Evolutionary conservation across 92 coral and sea anemone species (phyloP).

Genomic region (Metridium senile): DNA sequence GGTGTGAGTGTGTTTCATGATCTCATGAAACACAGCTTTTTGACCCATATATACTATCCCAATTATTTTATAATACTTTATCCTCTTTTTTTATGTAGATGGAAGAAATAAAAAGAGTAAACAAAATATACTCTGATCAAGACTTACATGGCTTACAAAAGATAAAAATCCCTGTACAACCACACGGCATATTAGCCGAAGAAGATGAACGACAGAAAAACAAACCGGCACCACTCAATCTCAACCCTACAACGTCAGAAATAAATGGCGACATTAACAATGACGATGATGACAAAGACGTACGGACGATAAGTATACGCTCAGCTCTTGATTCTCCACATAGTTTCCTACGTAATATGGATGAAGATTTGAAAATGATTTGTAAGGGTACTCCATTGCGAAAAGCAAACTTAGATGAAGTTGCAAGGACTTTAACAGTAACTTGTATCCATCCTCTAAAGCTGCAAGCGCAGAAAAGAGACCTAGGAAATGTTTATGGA

Average conservation of each 20-base stretch:
- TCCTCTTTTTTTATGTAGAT: constrained; percentile 54
- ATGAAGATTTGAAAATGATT: constrained; percentile 84
- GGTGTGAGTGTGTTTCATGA: no score
- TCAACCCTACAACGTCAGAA: constrained; percentile 38
- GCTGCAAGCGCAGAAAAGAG: constrained; percentile 66
- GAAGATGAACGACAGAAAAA: constrained; percentile 59
- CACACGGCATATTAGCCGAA: constrained; percentile 90
- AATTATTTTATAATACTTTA: no score
- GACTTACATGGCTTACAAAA: constrained; percentile 93
- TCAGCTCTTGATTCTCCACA: constrained; percentile 84
- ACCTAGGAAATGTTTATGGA: constrained; percentile 84
- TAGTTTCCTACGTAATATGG: constrained; percentile 91
- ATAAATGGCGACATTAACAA: constrained; percentile 37
- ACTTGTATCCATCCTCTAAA: constrained; percentile 90
- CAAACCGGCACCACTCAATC: constrained; percentile 68
- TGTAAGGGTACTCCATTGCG: constrained; percentile 82
- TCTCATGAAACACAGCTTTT: no score
- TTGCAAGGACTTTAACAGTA: constrained; percentile 83
- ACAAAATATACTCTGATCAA: constrained; percentile 91
- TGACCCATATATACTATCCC: no score
- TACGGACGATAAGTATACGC: constrained; percentile 93
- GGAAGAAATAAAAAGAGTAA: constrained; percentile 83
- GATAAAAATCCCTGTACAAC: constrained; percentile 90
- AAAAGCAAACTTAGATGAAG: constrained; percentile 79
- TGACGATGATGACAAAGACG: constrained; percentile 46